Conservation (phyloP, 1,140 invertebrate genomes). For the Brachionus angularis region DNA sequence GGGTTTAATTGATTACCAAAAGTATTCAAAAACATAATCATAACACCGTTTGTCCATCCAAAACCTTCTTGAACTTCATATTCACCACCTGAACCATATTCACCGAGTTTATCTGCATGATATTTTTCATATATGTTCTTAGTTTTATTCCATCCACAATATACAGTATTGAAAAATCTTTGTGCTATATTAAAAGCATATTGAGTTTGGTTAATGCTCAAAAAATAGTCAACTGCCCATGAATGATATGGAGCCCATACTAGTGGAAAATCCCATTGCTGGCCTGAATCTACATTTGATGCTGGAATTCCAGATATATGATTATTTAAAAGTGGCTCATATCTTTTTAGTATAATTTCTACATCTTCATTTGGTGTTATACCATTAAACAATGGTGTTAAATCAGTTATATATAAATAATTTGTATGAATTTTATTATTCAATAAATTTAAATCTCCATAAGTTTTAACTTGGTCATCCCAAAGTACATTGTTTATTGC, state of each 20-base stretch:
- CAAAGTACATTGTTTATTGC: slow-evolving; percentile 73
- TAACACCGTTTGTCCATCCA: slow-evolving; percentile 87
- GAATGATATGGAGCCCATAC: slow-evolving; percentile 82
- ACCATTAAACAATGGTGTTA: slow-evolving; percentile 71
- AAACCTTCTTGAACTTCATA: slow-evolving; percentile 83
- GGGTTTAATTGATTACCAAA: not conserved
- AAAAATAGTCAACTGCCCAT: slow-evolving; percentile 64
- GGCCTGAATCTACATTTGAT: slow-evolving; percentile 71
- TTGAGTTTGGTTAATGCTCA: not conserved
- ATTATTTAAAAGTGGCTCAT: slow-evolving; percentile 22
- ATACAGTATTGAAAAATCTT: slow-evolving; percentile 78
- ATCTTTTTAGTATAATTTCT: slow-evolving; percentile 10
- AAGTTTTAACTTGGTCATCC: slow-evolving; percentile 76
- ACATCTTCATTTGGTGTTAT: slow-evolving; percentile 57
- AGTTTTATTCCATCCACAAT: slow-evolving; percentile 70
- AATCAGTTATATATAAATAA: slow-evolving; percentile 74
- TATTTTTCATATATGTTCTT: slow-evolving; percentile 85
- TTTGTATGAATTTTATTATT: slow-evolving; percentile 65
- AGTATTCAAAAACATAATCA: slow-evolving; percentile 67
- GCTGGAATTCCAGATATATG: slow-evolving; percentile 67
- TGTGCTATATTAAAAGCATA: slow-evolving; percentile 64
- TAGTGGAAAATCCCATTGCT: slow-evolving; percentile 92
- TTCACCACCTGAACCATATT: slow-evolving; percentile 78
- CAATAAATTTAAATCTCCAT: slow-evolving; percentile 78
- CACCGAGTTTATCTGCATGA: slow-evolving; percentile 65